phyloP scores from a whole-genome alignment of 2,113 vertebrate genomes.

The Pelusios castaneus region DNA sequence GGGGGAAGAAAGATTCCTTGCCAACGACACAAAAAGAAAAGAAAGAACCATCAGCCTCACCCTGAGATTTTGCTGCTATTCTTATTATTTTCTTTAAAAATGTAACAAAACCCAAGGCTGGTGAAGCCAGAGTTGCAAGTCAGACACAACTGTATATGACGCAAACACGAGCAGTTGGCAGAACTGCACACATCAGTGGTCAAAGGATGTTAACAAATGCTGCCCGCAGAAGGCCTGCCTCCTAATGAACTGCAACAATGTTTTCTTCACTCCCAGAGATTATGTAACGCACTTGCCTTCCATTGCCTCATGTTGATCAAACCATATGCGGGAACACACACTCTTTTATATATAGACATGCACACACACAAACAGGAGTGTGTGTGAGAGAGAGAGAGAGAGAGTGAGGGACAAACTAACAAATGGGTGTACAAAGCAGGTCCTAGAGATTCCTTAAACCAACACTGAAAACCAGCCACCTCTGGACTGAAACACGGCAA shows the following conservation, averaged over 20 bases:
- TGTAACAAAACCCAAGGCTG: neutral
- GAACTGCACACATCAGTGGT: neutral
- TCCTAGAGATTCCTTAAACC: neutral
- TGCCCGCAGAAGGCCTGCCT: slow-evolving; percentile 15
- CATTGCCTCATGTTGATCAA: slow-evolving; percentile 70
- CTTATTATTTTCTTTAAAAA: neutral
- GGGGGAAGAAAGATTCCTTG: slow-evolving; percentile 33
- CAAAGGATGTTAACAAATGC: neutral
- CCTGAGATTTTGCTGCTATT: neutral
- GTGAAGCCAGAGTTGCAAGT: neutral
- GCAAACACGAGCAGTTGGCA: neutral
- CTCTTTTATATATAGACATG: neutral
- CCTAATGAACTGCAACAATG: neutral
- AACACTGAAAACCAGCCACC: neutral
- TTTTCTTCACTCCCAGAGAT: slow-evolving; percentile 35
- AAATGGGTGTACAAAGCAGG: neutral
- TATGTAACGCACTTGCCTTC: slow-evolving; percentile 66
- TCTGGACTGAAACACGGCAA: slow-evolving; percentile 40
- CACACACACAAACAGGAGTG: fast-evolving
- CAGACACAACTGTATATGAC: fast-evolving
- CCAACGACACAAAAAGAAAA: slow-evolving; percentile 5
- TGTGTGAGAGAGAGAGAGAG: neutral
- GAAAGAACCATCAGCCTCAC: neutral
- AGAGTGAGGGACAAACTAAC: neutral
- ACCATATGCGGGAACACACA: slow-evolving; percentile 44